Base-by-base conservation (phyloP, 2,888 invertebrate genomes). In the Drosophila recens region DNA sequence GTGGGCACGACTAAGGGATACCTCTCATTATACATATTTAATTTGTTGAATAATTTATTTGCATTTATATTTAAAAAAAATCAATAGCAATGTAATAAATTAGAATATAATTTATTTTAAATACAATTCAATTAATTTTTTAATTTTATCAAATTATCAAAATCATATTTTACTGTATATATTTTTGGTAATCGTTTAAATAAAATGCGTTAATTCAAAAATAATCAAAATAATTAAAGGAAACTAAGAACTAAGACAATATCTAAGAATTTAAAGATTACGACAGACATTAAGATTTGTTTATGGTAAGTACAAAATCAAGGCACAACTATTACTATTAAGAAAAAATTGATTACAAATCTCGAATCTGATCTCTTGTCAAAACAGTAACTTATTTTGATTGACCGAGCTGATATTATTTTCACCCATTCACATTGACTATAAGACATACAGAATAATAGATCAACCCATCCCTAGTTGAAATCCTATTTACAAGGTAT, bases 401-500 rank as follows among this genome's bases (percentile, higher is more conserved):
- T 43, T 20, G 20, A 20, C 20, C 11, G 1, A 43, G 20, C 45
- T 8, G 3, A 23, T 20, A 17, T 17, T 10, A n/a, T 38, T 13
- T n/a, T 38, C 4, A n/a, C 9, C 15, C 40, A 40, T 15, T 40
- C 1, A 40, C 15, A 15, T 15, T 9, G 3, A 15, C 42, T 23
- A 45, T 9, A 34, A 2, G 11, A 20, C 34, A 33, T 20, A 20
- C 0, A 20, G n/a, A 13, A 30, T 15, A 42, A 13, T 40, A 30
- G 13, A 8, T 20, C 8, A 45, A 17, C 34, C 30, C 10, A 9
- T 9, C 6, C n/a, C 20, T 38, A 38, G 20, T 38, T 53, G 1
- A 20, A 45, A 20, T 43, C 23, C 20, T 63, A n/a, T 27, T 36
- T 13, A 48, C 38, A 1, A n/a, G 5, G 23, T 17, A 30, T 62